Evolutionary conservation across 2,113 vertebrate genomes (phyloP), one percentile per base, ranked within the genome.

Genomic region (Fregata magnificens): DNA sequence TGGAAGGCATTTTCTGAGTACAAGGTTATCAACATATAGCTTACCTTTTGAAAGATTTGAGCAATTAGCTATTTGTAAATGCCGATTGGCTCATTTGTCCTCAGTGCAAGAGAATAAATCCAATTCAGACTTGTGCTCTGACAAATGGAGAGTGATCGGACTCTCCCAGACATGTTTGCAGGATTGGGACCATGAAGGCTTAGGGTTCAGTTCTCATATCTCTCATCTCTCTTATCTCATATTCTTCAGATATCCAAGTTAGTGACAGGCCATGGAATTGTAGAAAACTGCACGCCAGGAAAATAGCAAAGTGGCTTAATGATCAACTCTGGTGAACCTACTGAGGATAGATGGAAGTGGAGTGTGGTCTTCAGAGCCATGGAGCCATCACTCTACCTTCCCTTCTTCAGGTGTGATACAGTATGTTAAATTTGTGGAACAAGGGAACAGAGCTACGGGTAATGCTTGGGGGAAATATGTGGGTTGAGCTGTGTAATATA

Each of bases 131-230:
- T 18, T 71, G 18, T 55, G 21, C 31, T 53, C 14, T 59, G 53
- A 25, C 25, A 84, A n/a, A 16, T 16, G 49, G 59, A 55, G 47
- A n/a, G 38, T 0, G 4, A 12, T 13, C 0, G 0, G 31, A 11
- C 31, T 85, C 22, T 47, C 40, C 18, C n/a, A 56, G 67, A 38
- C 2, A 6, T 15, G 45, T 66, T 21, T 74, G 55, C 28, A 2
- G n/a, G 50, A 10, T 8, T 67, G 45, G 52, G 69, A 55, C 34
- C 5, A 1, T 8, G n/a, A 58, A 61, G 52, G 24, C 26, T 50
- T 82, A 85, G 45, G 63, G 32, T 62, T 29, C 34, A 55, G 69
- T n/a, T 88, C 90, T 19, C 9, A 4, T 44, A 29, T 61, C 21
- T 63, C 4, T 3, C 38, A 26, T 61, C 14, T 59, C 4, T 9